Conservation (phyloP, 2,113 vertebrate genomes). For the Cisticola juncidis region DNA sequence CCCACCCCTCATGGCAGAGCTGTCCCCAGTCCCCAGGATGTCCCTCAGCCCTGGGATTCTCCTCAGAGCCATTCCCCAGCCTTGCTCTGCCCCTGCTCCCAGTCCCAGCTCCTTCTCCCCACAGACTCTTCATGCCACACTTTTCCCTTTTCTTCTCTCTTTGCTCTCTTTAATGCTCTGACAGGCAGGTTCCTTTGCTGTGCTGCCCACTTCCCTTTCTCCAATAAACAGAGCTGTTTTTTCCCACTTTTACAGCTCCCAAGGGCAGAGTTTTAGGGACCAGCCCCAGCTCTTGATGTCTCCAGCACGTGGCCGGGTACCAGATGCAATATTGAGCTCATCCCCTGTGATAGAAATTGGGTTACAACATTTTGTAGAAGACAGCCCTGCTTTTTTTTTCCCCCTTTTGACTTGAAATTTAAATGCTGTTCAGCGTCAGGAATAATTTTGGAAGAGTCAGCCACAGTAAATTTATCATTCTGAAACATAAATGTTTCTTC, state of each 20-base stretch:
- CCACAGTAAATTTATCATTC: background rate
- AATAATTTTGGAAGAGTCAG: background rate
- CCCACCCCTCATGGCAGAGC: background rate
- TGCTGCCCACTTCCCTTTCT: background rate
- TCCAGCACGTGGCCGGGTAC: background rate
- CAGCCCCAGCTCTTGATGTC: background rate
- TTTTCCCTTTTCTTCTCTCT: background rate
- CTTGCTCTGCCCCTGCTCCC: background rate
- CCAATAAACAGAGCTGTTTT: background rate
- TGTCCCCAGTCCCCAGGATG: background rate
- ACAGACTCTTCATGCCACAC: background rate
- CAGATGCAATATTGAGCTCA: background rate
- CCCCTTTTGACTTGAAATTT: background rate
- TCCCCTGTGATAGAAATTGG: background rate
- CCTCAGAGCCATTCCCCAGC: background rate
- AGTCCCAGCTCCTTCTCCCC: background rate
- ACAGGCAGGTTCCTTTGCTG: background rate
- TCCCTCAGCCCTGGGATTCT: background rate
- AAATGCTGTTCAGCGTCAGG: background rate
- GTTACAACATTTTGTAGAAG: background rate
- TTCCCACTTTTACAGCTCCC: background rate
- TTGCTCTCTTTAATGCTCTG: background rate
- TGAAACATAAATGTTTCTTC: conserved; percentile 9
- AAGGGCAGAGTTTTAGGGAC: background rate
- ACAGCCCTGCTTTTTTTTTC: background rate